Base-by-base conservation (phyloP, 2,113 vertebrate species). In the Corvus hawaiiensis region DNA sequence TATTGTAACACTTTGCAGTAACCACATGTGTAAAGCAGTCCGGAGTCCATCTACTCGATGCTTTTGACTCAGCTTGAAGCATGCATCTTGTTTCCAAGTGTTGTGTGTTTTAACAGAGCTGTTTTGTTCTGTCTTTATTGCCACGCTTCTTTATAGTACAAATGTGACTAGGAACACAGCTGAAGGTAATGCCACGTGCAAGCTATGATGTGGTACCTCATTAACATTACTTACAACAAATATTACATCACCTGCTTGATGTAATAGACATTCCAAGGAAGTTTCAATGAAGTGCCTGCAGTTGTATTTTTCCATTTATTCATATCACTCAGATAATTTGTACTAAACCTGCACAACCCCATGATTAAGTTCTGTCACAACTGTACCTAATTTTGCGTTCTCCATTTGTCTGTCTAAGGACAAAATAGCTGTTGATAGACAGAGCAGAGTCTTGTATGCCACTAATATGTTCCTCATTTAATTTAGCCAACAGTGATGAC, bases 81-180 rank as follows among this genome's bases (percentile, higher is more conserved):
- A 96, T 97, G 96, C 95, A n/a, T 97, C 97, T 97, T 97, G 90
- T 97, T 97, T 98, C 46, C 78, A 94, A 97, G 88, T 98, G 20
- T 91, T 95, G 77, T 97, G 87, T 88, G 97, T 96, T 97, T 99
- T 99, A 99, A 99, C 98, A 98, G 98, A 98, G 98, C 98, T 99
- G 98, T 99, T 98, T 98, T 99, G 98, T 99, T 99, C 99, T 99
- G 98, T 99, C 98, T 99, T 98, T 98, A 98, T 99, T 99, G 97
- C 97, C 98, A 98, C 98, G 98, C 98, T 98, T 99, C 98, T 99
- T 98, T 99, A 96, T 99, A 99, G 98, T 99, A 98, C 99, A 99
- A 98, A 98, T 99, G 98, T 99, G 99, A 99, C 97, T 99, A 99
- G 99, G 99, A 99, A 98, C 93, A 96, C 98, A 98, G 97, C 98